Evolutionary conservation across 92 coral and sea anemone genomes (phyloP), one percentile per base, ranked within the genome.

Genomic region (Phymanthus crucifer): DNA sequence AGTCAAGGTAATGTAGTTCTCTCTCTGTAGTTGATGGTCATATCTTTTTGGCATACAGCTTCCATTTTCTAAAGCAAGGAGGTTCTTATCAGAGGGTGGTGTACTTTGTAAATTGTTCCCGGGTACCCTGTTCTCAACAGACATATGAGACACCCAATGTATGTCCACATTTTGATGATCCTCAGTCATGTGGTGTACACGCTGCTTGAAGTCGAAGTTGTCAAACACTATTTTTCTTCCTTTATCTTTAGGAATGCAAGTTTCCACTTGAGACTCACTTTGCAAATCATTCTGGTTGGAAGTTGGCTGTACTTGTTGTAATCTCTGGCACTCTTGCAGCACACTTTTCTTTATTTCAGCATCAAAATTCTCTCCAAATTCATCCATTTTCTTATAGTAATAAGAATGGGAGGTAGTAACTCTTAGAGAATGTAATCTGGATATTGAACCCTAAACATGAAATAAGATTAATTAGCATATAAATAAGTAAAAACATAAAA

Each of bases 151-250:
- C 6, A 77, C 84, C 87, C 89, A 89, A 79, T 89, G 92, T 23
- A 71, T 77, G 71, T 85, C 92, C 7, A 81, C 54, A 66, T 85
- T 89, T 66, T 89, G 92, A 56, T 89, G 86, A 13, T 72, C 58
- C 66, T 89, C 86, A 16, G 86, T 80, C 89, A 89, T 85, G 26
- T 45, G 46, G 71, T 85, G 92, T 32, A 85, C 92, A 66, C 71
- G 78, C 68, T 88, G 92, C 52, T 73, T 77, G 72, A 81, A 81
- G 68, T 89, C 89, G 54, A 89, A 89, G 72, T 89, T 89, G 66
- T 89, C 92, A 52, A 89, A 89, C 27, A 85, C 87, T 77, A 89
- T 70, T 68, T 85, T 89, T 50, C 89, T 85, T 45, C 90, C 87
- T 47, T 71, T 83, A 54, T 83, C 90, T n/a, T 84, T 67, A 70